These are phyloP conservation scores for Semaprochilodus insignis DNA, from an alignment of 2,797 vertebrate species.

Conservation along the genomic window DNA sequence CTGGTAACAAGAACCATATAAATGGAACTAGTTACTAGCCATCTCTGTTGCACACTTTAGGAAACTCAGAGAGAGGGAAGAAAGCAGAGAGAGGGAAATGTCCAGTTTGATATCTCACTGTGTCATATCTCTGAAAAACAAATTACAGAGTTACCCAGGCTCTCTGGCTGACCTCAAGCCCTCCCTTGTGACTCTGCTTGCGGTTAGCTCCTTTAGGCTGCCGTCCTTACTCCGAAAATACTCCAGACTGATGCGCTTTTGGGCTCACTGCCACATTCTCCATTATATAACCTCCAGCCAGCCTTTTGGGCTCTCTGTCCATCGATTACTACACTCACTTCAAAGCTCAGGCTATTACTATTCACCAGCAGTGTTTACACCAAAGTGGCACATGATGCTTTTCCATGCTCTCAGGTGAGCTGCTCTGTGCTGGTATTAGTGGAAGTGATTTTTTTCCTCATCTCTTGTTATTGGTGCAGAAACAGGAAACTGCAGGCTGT, in stretches of 20 bases:
- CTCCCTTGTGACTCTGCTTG: conserved; percentile 7
- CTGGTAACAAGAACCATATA: not conserved
- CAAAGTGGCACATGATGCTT: not conserved
- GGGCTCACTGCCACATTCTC: not conserved
- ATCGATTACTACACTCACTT: not conserved
- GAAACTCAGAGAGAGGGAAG: not conserved
- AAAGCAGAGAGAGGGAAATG: not conserved
- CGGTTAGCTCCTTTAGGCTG: not conserved
- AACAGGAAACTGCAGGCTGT: conserved; percentile 15
- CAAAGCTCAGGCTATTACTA: not conserved
- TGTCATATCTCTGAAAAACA: conserved; percentile 9
- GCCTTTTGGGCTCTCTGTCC: not conserved
- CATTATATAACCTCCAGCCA: conserved; percentile 2
- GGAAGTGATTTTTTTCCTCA: not conserved
- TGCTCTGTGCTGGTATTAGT: not conserved
- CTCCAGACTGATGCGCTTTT: conserved; percentile 9
- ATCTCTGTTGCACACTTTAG: not conserved
- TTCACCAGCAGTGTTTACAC: not conserved
- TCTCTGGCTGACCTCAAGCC: conserved; percentile 7
- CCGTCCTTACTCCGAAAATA: conserved; percentile 17
- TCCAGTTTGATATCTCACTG: not conserved
- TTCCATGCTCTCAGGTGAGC: not conserved
- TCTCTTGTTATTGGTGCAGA: conserved; percentile 2
- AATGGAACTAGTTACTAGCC: not conserved
- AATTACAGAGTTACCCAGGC: conserved; percentile 1